phyloP scores from a whole-genome alignment of 1,140 invertebrate species.

The Sycophila sp. region DNA sequence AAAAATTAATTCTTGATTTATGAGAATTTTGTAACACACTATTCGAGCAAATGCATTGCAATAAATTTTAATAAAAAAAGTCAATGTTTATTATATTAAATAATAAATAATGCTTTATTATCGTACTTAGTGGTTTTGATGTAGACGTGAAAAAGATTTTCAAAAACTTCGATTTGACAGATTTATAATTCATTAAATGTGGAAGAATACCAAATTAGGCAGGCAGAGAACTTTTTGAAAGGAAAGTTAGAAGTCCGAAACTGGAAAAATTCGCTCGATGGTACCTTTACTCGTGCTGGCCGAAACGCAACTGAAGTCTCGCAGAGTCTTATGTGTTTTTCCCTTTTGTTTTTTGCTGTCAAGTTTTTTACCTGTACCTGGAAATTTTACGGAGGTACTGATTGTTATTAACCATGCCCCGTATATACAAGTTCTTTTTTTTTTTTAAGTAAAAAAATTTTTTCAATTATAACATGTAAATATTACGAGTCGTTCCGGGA shows the following conservation, averaged over 20 bases:
- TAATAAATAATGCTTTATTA: too few species aligned
- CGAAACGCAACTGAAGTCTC: slow-evolving; percentile 75
- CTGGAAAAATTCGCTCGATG: slow-evolving; percentile 57
- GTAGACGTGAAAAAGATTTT: too few species aligned
- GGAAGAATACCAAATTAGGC: too few species aligned
- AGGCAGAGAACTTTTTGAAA: slow-evolving; percentile 26
- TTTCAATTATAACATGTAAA: slow-evolving; percentile 28
- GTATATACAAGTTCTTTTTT: slow-evolving; percentile 52
- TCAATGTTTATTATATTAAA: background rate
- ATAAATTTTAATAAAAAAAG: too few species aligned
- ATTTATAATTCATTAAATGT: too few species aligned
- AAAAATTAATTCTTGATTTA: background rate
- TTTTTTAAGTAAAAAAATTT: too few species aligned
- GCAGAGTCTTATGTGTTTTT: slow-evolving; percentile 74
- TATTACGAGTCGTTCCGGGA: slow-evolving; percentile 12
- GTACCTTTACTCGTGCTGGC: slow-evolving; percentile 76
- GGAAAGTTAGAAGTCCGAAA: slow-evolving; percentile 12
- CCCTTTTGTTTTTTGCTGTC: slow-evolving; percentile 74
- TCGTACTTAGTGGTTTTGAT: too few species aligned
- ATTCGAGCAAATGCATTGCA: too few species aligned
- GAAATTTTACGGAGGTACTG: slow-evolving; percentile 61
- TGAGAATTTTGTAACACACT: too few species aligned
- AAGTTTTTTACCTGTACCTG: slow-evolving; percentile 68
- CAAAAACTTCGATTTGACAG: too few species aligned
- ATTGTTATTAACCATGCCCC: slow-evolving; percentile 56